These are phyloP conservation scores for Vulpes ferrilata DNA, from an alignment of 2,113 vertebrate species.

Conservation along the genomic window DNA sequence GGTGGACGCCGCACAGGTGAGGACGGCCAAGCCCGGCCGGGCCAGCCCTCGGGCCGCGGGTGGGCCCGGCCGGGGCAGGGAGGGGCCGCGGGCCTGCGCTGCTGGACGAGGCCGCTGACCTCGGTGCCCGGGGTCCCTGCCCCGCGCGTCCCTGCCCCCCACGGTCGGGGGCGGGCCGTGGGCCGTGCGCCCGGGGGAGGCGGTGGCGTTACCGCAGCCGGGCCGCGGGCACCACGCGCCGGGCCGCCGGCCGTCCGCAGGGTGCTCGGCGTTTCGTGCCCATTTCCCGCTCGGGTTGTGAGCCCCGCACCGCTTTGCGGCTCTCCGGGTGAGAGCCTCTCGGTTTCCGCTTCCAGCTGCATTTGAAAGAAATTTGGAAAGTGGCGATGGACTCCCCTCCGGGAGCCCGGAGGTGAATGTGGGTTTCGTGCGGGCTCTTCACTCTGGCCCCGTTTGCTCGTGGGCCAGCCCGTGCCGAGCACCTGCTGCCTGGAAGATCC, in stretches of 20 bases:
- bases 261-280: no score
- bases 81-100: not conserved
- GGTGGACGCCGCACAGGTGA: slow-evolving; percentile 56
- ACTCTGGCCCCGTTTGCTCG: not conserved
- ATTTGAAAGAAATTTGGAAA: not conserved
- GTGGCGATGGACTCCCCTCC: fast-evolving
- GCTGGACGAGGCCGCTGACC: not conserved
- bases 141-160: no score
- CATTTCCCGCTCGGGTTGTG: no score
- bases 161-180: no score
- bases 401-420: not conserved
- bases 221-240: no score
- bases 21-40: not conserved
- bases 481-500: not conserved
- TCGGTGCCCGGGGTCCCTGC: no score
- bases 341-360: no score
- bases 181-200: no score
- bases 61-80: not conserved
- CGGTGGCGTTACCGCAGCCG: no score
- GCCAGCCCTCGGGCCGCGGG: not conserved
- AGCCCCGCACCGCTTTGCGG: no score
- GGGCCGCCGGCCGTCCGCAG: no score
- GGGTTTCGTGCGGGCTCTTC: not conserved
- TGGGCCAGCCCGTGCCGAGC: not conserved
- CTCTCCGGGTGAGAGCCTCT: no score